Evolutionary conservation across 2,888 invertebrate genomes (phyloP), one percentile per base, ranked within the genome.

Genomic region (Noctuana brunneofusca): DNA sequence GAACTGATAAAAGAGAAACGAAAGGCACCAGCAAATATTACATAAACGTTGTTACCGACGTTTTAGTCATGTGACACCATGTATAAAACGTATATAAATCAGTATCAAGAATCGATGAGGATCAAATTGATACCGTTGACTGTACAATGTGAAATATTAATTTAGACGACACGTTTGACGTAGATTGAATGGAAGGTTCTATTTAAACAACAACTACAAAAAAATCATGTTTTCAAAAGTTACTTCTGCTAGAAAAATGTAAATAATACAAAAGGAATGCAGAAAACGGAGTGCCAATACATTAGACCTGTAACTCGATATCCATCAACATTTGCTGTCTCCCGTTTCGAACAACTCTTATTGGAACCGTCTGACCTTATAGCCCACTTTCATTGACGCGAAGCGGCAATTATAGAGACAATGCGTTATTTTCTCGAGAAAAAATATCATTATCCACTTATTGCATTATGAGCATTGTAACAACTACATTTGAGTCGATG

Each of bases 341-440:
- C 74, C 68, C 70, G 70, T 68, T 65, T 68, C 69, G 65, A 71
- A 66, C 70, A 71, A 72, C 69, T 71, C 69, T 62, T 69, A 69
- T 72, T 68, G 68, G 60, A 55, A 54, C 59, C 66, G 72, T 27
- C 70, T 76, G 80, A 80, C 82, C 84, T 79, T 79, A 74, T 81
- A 75, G 66, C 76, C 81, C 70, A 83, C 78, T 82, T 84, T 83
- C 75, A 71, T 71, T 71, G 66, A 68, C 69, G 69, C 75, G 68
- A 68, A 67, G 66, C 63, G 64, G 68, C 71, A 75, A 78, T 79
- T 79, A 75, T 65, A 76, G 68, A 78, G 77, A 81, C 76, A 80
- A 78, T 75, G 69, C 63, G 64, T 64, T 71, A 67, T 73, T 70
- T 60, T 60, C 60, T 54, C 53, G 60, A 32, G 54, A 60, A 60